Base-by-base conservation (phyloP, 2,888 invertebrate genomes). In the Cheilosia urbana region DNA sequence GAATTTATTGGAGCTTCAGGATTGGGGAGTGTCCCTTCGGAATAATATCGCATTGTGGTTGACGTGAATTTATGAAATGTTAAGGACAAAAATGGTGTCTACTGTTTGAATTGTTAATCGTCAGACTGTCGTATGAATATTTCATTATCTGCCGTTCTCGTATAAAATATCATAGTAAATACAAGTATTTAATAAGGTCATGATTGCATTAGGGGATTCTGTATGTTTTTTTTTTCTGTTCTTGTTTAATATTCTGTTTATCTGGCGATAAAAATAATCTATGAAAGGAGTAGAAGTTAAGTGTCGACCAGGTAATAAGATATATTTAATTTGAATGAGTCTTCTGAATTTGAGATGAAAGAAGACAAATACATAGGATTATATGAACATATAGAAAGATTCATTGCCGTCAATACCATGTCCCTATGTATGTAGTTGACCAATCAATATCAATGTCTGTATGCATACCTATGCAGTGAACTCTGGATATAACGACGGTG, bases 91-190 rank as follows among this genome's bases (percentile, higher is more conserved):
- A 65, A 49, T 53, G 21, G 53, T 66, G 37, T 66, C 24, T 66
- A 24, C 24, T 37, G 42, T 53, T 66, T 66, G 53, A 53, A 51
- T 53, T 66, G 24, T 42, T 30, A 42, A 66, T 40, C 53, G 24
- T 66, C 49, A 49, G 27, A 37, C 47, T 66, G 40, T 17, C 15
- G 66, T 42, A 66, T 66, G 66, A 66, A 66, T 66, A 66, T 66
- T 66, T 66, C 53, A 66, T 21, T 60, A 37, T 37, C 37, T 37
- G 37, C 37, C 4, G 13, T 4, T 37, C 11, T 13, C 37, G 1
- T 37, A 37, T 37, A 37, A 13, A 37, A 37, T 1, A 37, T 37
- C 13, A 37, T 9, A 42, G n/a, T 60, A n/a, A 42, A 11, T 60
- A n/a, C 40, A 1, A 24, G 17, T 17, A 37, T 13, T 13, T 19